phyloP scores from a whole-genome alignment of 2,113 vertebrate species.

The Chamaea fasciata region DNA sequence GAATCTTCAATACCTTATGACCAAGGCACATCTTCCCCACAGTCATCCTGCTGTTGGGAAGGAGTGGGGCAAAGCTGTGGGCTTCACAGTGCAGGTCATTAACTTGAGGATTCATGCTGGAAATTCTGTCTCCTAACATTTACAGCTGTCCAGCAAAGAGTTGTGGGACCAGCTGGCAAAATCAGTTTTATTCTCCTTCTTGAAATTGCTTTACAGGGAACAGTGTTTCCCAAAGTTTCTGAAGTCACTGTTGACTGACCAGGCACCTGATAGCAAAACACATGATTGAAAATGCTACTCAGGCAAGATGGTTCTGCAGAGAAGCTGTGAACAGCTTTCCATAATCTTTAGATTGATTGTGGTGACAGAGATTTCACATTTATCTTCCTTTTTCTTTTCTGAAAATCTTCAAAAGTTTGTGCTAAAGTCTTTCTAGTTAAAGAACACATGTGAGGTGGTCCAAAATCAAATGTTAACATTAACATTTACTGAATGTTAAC shows the following conservation, averaged over 20 bases:
- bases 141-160: neutral
- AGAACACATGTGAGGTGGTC: neutral
- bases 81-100: neutral
- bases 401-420: neutral
- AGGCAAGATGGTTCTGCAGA: neutral
- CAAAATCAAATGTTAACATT: neutral
- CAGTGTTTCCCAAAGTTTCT: neutral
- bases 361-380: neutral
- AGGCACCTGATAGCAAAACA: neutral
- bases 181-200: neutral
- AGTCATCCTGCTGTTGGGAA: neutral
- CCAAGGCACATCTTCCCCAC: neutral
- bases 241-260: neutral
- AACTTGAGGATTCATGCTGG: fast-evolving
- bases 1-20: neutral
- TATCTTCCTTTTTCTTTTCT: neutral
- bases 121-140: neutral
- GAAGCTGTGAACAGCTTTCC: neutral
- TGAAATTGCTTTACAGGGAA: neutral
- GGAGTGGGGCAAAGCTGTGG: neutral
- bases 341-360: neutral
- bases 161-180: neutral
- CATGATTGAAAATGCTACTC: neutral
- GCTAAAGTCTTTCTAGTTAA: neutral
- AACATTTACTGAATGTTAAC: neutral